phyloP scores from a whole-genome alignment of 2,113 vertebrate species.

The Syrrhaptes paradoxus region DNA sequence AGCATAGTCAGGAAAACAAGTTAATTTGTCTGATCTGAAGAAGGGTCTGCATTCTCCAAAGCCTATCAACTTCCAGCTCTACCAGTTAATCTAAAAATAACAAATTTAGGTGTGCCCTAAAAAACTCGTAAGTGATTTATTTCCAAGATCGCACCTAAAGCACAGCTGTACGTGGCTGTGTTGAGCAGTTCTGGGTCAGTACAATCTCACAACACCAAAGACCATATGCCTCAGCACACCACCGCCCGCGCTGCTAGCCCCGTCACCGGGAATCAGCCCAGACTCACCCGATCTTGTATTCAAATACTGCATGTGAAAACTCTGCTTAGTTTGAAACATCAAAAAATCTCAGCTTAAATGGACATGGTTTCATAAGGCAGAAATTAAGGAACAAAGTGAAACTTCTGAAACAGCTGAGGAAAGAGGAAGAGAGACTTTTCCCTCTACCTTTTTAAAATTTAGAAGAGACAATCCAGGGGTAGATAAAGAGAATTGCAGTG shows the following conservation, averaged over 20 bases:
- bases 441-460: background rate
- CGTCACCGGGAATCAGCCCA: accelerated
- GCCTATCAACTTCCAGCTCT: background rate
- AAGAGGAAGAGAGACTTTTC: background rate
- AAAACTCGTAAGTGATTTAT: background rate
- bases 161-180: background rate
- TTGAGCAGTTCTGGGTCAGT: background rate
- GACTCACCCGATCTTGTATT: background rate
- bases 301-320: background rate
- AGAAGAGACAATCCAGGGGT: background rate
- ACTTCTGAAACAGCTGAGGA: background rate
- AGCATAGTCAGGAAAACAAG: background rate
- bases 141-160: background rate
- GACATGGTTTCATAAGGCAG: background rate
- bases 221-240: background rate
- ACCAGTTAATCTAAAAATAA: background rate
- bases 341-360: background rate
- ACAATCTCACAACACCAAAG: background rate
- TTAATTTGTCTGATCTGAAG: background rate
- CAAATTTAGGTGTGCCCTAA: background rate
- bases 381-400: background rate
- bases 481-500: background rate
- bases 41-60: background rate
- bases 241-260: background rate
- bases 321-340: background rate